A percentile compares a stretch with the other conserved stretches of the same genome.
Conservation (phyloP, 2,113 vertebrate genomes). For the Alces alces region DNA sequence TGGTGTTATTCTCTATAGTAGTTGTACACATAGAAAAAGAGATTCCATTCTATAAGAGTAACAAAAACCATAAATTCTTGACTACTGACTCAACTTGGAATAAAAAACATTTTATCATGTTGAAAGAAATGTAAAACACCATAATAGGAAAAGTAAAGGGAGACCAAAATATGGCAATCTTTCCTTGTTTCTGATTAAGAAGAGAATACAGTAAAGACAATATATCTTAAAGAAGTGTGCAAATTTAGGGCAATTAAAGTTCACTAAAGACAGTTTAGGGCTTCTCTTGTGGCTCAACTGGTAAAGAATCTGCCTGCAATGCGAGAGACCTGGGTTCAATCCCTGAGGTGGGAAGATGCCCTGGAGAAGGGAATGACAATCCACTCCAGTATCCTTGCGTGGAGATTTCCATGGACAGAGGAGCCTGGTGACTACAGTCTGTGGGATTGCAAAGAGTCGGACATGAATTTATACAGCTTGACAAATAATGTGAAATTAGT, state of each 20-base stretch:
- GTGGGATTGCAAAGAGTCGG: background rate
- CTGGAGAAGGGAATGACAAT: background rate
- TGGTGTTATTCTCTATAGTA: background rate
- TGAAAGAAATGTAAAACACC: constrained; percentile 14
- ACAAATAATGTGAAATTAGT: background rate
- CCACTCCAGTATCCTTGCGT: background rate
- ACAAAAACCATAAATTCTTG: constrained; percentile 22
- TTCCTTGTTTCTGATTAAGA: background rate
- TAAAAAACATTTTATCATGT: background rate
- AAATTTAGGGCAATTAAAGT: background rate
- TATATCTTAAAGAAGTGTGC: background rate
- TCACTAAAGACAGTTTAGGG: background rate
- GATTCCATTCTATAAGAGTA: constrained; percentile 6
- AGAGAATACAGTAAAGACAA: background rate
- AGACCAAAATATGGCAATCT: background rate
- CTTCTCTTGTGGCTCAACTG: background rate
- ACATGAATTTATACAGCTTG: background rate
- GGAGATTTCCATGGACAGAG: background rate
- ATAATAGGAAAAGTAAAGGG: background rate
- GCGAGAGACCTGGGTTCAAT: accelerated
- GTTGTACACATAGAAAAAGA: background rate
- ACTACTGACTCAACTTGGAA: constrained; percentile 13
- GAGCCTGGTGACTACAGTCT: background rate
- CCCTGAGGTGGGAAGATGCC: background rate
- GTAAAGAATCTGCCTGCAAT: background rate